These are phyloP conservation scores for Scytalopus superciliaris DNA, from an alignment of 2,113 vertebrate genomes.

Conservation along the genomic window DNA sequence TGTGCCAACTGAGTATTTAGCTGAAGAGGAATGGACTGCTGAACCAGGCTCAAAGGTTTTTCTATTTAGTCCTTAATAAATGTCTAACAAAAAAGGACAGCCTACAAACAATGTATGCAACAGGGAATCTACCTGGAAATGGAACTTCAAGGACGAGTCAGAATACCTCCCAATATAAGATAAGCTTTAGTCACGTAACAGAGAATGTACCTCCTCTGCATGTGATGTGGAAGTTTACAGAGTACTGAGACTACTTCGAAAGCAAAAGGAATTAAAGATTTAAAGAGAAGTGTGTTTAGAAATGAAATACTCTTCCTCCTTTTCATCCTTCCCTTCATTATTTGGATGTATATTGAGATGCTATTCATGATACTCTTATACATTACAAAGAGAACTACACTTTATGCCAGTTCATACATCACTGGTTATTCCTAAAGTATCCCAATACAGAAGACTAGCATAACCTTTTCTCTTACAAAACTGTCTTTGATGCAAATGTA, in stretches of 20 bases:
- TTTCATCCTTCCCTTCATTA: background rate
- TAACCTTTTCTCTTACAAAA: background rate
- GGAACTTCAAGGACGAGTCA: background rate
- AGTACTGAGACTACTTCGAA: background rate
- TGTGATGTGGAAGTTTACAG: background rate
- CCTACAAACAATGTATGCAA: background rate
- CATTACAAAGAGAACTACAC: background rate
- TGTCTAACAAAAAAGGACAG: background rate
- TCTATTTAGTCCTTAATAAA: background rate
- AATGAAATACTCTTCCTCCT: background rate
- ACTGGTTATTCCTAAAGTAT: background rate
- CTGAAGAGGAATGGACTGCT: background rate
- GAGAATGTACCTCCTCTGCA: conserved; percentile 20
- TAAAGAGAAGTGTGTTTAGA: background rate
- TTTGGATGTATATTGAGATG: background rate
- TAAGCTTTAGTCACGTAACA: background rate
- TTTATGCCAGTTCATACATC: background rate
- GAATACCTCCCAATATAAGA: background rate
- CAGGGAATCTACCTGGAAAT: background rate
- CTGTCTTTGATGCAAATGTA: background rate
- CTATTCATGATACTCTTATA: background rate
- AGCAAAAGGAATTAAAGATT: background rate
- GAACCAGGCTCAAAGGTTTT: background rate
- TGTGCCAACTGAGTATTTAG: background rate
- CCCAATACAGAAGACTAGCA: background rate